Evolutionary conservation across 2,797 vertebrate species (phyloP).

Genomic region (Spinibarbus caldwelli): DNA sequence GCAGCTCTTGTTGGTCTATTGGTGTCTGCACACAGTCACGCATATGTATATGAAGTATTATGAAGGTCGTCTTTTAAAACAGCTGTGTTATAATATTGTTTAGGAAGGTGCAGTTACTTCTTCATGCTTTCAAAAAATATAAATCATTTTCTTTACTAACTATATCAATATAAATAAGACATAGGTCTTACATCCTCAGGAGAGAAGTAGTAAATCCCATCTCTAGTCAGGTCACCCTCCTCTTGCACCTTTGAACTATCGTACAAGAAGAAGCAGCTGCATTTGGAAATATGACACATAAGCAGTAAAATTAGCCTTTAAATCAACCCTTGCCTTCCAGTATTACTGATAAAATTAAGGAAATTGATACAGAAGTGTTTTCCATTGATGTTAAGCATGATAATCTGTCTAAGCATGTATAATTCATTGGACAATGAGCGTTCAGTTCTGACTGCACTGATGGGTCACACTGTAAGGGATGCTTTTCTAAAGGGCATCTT

Average conservation of each 20-base stretch:
- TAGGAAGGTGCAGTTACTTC: neutral
- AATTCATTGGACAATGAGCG: neutral
- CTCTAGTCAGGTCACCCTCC: conserved; percentile 88
- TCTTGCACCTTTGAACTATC: conserved; percentile 91
- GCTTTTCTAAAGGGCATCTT: neutral
- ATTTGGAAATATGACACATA: conserved; percentile 74
- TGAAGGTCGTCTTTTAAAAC: neutral
- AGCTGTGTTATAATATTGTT: neutral
- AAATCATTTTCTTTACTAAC: neutral
- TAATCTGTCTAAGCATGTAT: no score
- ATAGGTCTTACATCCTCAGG: conserved; percentile 84
- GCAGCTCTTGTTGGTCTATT: conserved; percentile 88
- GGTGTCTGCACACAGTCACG: conserved; percentile 77
- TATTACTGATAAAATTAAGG: neutral
- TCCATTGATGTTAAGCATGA: neutral
- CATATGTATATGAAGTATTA: no score
- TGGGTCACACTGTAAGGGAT: neutral
- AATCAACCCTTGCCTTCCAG: neutral
- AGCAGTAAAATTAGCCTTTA: neutral
- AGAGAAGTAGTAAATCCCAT: conserved; percentile 93
- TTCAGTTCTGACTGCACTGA: neutral
- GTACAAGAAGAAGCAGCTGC: conserved; percentile 89
- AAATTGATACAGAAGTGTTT: neutral
- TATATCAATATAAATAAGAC: neutral
- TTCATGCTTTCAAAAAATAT: neutral